A percentile compares a stretch with the other conserved stretches of the same genome.
These are phyloP conservation scores for Capreolus pygargus DNA, from an alignment of 2,113 vertebrate species.

Conservation along the genomic window DNA sequence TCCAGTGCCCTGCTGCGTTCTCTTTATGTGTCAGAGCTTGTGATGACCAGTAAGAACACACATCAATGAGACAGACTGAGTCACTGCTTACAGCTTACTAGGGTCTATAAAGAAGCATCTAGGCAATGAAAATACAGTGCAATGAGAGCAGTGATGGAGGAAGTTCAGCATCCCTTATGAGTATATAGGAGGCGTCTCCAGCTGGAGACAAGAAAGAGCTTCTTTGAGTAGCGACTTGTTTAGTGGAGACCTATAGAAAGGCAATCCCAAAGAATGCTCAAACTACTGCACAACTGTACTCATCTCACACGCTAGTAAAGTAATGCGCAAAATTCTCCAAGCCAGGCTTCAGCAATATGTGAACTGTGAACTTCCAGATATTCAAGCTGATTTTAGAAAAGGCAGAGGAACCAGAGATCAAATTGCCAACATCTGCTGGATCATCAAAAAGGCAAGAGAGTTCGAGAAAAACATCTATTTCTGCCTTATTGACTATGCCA, in stretches of 20 bases:
- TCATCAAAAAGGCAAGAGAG: no score
- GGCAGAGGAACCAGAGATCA: no score
- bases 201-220: neutral
- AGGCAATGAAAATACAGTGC: neutral
- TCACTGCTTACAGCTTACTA: neutral
- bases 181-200: neutral
- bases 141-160: neutral
- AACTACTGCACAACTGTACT: no score
- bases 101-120: neutral
- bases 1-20: neutral
- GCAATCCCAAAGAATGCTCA: no score
- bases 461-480: no score
- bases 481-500: no score
- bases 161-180: neutral
- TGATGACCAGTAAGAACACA: neutral
- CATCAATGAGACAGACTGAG: neutral
- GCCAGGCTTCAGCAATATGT: no score
- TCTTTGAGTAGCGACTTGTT: neutral
- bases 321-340: no score
- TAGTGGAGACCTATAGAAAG: neutral
- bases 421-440: no score
- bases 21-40: neutral
- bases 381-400: no score
- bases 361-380: no score
- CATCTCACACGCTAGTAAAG: no score